Evolutionary conservation across 2,888 invertebrate species (phyloP), one percentile per base, ranked within the genome.

Genomic region (Yponomeuta malinellus): DNA sequence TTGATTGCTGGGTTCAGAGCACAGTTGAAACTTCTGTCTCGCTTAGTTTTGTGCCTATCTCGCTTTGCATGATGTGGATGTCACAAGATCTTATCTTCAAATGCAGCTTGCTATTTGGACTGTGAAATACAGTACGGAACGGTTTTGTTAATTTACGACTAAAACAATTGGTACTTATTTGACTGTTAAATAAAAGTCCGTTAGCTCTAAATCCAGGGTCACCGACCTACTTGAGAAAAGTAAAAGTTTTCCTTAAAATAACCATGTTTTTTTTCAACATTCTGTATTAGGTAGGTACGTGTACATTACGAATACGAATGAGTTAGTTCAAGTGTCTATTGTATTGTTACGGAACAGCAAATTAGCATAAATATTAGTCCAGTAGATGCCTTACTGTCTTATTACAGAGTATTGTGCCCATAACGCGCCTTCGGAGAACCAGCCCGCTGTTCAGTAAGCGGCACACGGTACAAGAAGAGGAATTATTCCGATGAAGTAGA

Each of bases 91-190:
- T 64, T 73, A 74, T 74, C 74, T 71, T 72, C 71, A 52, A n/a
- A 52, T 73, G 70, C 74, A 71, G 74, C 73, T 73, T 73, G 75
- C 70, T 76, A 79, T 79, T 75, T 76, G 72, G 81, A 81, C 76
- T 81, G 79, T 79, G 78, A 80, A 79, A 78, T 77, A 72, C 75
- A 71, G 72, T 52, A n/a, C 48, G 66, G 52, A 12, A 59, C 52
- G 52, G 52, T 59, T 59, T 15, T 59, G 52, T 59, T 43, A 43
- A 43, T 43, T 43, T 43, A 8, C 43, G 43, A 43, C 43, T 43
- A 43, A 43, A 5, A 43, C 43, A 43, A 43, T 43, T 43, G 9
- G 43, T 43, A 43, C 8, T 43, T 6, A 43, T 8, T 43, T 43
- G 1, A 8, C 8, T 43, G 5, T 43, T 8, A 8, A 8, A 43